Evolutionary conservation across 1,140 invertebrate species (phyloP).

Genomic region (Heliconius melpomene): DNA sequence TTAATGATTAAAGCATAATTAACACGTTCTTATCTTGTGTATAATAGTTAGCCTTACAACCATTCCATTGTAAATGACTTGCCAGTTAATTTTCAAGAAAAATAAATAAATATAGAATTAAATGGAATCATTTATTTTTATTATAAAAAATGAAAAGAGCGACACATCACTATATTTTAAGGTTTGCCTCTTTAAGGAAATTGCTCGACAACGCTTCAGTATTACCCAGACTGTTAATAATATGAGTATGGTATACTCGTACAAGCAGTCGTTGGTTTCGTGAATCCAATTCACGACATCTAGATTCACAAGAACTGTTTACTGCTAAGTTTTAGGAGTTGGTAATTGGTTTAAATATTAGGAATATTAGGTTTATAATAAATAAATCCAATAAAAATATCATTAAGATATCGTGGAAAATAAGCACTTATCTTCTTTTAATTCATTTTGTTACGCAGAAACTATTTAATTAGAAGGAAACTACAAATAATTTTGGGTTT

Average conservation of each 20-base stretch:
- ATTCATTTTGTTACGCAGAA: too few species aligned
- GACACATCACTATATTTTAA: not conserved
- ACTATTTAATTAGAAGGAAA: too few species aligned
- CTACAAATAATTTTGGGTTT: too few species aligned
- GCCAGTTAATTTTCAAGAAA: too few species aligned
- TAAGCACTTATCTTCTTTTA: too few species aligned
- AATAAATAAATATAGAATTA: not conserved
- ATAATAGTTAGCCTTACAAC: not conserved
- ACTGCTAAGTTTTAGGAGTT: not conserved
- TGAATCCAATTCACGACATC: not conserved
- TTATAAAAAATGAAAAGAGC: not conserved
- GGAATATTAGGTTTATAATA: too few species aligned
- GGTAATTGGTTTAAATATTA: too few species aligned
- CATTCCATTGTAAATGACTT: too few species aligned
- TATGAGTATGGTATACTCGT: not conserved
- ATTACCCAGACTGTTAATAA: conserved; percentile 13
- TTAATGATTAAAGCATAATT: not conserved
- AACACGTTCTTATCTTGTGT: not conserved
- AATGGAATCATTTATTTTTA: not conserved
- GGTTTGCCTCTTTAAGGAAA: not conserved
- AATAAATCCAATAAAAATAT: too few species aligned
- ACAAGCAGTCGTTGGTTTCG: not conserved
- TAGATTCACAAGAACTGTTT: not conserved
- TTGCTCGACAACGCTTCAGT: not conserved
- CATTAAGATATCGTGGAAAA: too few species aligned